Conservation (phyloP, 2,888 invertebrate genomes). For the Hirtodrosophila cameraria region DNA sequence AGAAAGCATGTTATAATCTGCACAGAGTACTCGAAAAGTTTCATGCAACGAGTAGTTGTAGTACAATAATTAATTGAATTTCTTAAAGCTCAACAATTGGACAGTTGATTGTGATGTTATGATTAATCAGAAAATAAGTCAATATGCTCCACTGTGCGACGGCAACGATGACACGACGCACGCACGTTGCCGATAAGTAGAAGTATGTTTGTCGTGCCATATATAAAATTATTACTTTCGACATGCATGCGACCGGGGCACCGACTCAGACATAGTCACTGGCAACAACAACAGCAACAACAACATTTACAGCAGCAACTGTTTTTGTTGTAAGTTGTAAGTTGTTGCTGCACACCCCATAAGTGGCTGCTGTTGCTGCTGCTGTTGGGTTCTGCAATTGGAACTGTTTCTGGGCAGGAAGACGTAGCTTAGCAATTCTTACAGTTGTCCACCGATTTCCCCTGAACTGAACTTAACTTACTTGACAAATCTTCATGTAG, state of each 20-base stretch:
- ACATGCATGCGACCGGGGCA: slow-evolving; percentile 67
- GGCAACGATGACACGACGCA: slow-evolving; percentile 44
- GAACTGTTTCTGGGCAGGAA: slow-evolving; percentile 52
- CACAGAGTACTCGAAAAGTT: no score
- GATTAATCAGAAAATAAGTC: no score
- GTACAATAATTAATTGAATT: no score
- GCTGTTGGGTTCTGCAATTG: slow-evolving; percentile 24
- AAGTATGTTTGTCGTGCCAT: slow-evolving; percentile 79
- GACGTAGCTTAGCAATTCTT: slow-evolving; percentile 35
- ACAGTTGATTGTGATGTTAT: no score
- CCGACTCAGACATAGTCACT: not conserved
- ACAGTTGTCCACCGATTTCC: slow-evolving; percentile 28
- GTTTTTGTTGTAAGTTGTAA: slow-evolving; percentile 30
- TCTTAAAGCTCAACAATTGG: no score
- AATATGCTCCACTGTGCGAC: slow-evolving; percentile 29
- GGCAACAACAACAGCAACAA: slow-evolving; percentile 8
- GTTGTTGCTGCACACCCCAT: slow-evolving; percentile 48
- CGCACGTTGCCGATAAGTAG: slow-evolving; percentile 77
- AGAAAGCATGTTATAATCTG: no score
- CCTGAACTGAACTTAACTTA: slow-evolving; percentile 12
- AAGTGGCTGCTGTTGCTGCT: slow-evolving; percentile 41
- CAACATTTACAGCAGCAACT: slow-evolving; percentile 24
- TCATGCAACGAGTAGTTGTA: no score
- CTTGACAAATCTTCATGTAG: slow-evolving; percentile 45
- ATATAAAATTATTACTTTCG: slow-evolving; percentile 79